Base-by-base conservation (phyloP, 2,797 vertebrate species). In the Chelidonichthys spinosus region DNA sequence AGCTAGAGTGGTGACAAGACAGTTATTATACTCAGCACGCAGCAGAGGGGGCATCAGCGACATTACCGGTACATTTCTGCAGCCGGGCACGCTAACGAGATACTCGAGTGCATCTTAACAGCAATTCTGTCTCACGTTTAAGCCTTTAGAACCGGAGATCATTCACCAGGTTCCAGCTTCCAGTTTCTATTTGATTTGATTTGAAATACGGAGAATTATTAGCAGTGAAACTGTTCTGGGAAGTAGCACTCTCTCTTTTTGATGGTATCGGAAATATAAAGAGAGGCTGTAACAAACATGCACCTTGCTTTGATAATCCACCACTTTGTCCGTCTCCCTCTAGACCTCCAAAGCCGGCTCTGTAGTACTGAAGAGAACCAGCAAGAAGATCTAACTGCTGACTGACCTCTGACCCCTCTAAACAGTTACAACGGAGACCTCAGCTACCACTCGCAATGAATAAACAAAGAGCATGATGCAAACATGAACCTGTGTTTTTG, bases 331-430 rank as follows among this genome's bases (percentile, higher is more conserved):
- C 81, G 8, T 85, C 15, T 74, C 11, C 71, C 25, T 85, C 7
- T 55, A 95, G 95, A 95, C 77, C 62, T 95, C 91, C 76, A 93
- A 81, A 52, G 85, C 90, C 0, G 93, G 92, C 14, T 77, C 94
- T 7, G 88, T 92, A 0, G 69, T 90, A 36, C 78, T 94, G 60
- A 92, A 88, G 79, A 94, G 94, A 80, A 93, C 85, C 83, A 95
- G 94, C 92, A 95, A 86, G 89, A 95, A 94, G 90, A 70, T 95
- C 68, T 95, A 90, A 93, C 40, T 5, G 11, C 75, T 59, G 33
- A 65, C 37, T 58, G 74, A 77, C 40, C 36, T 55, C 63, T 60
- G 46, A 80, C 63, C 40, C 62, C 36, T 70, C 25, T 3, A 8
- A 53, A 69, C 63, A 82, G 66, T 84, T 74, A 82, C 78, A 61